Evolutionary conservation across 2,797 vertebrate species (phyloP).

Genomic region (Sebastes kiyomatsui): DNA sequence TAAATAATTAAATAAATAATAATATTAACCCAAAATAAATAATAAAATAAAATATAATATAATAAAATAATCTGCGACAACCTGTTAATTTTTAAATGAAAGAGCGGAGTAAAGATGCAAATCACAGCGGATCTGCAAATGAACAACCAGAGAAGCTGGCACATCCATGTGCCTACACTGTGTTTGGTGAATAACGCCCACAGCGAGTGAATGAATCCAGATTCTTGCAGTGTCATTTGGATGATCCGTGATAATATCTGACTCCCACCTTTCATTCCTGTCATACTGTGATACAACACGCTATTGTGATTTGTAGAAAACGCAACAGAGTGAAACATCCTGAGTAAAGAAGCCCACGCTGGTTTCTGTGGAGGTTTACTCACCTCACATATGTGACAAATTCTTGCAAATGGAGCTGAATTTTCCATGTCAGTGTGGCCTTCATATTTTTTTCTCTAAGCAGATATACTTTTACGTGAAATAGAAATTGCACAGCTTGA

Average conservation of each 20-base stretch:
- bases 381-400: not conserved
- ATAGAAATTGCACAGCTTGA: not conserved
- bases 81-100: not conserved
- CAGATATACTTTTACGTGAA: not conserved
- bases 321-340: not conserved
- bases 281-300: not conserved
- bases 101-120: not conserved
- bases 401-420: not conserved
- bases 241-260: constrained; percentile 16
- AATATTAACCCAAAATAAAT: too few species aligned
- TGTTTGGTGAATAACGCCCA: constrained; percentile 38
- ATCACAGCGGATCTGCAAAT: constrained; percentile 19
- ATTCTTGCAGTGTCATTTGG: constrained; percentile 9
- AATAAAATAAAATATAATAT: not conserved
- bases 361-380: not conserved
- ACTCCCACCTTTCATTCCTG: constrained; percentile 26
- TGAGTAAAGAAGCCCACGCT: not conserved
- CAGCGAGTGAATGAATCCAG: constrained; percentile 35
- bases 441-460: not conserved
- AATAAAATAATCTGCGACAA: too few species aligned
- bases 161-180: constrained; percentile 43
- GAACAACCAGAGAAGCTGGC: constrained; percentile 20
- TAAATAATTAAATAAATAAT: too few species aligned
- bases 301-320: not conserved
- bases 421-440: not conserved